Evolutionary conservation across 2,113 vertebrate genomes (phyloP), one percentile per base, ranked within the genome.

Genomic region (Tachycineta bicolor): DNA sequence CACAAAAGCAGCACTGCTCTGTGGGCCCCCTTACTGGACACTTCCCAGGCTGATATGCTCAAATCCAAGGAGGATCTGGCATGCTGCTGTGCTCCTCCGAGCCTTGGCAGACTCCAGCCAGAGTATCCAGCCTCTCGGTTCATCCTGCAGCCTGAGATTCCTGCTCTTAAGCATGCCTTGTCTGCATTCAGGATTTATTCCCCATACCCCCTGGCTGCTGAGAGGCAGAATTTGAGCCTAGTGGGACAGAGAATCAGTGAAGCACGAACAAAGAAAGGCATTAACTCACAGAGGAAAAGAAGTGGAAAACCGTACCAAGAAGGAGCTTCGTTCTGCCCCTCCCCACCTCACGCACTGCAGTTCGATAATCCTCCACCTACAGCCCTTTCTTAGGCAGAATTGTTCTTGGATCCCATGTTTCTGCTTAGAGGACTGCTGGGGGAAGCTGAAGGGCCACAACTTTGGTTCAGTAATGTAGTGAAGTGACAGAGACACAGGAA

Each of bases 51-150:
- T 79, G 84, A 46, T 39, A 29, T 0, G 1, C 53, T 34, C 12
- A 59, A 20, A 77, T 59, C 31, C 88, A 78, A 52, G 1, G 3
- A 70, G 49, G 39, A 62, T 25, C 46, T 87, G 84, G 46, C 39
- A 84, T 1, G 0, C 24, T 90, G 55, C 55, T 74, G 6, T 2
- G 0, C 33, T 85, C 18, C 43, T 58, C 75, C 77, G 78, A 53
- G 25, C 70, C 82, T 44, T 80, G 90, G 33, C 85, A 88, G 43
- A 25, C 29, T 49, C 89, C 65, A 91, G 53, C 37, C 55, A 25
- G 41, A 1, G 0, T 62, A 56, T 76, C 55, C 23, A 43, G 37
- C 64, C 83, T 78, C 5, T 63, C 0, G 0, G 8, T 53, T 85
- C 43, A 65, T 37, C 31, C 69, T 78, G 31, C 2, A 3, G 49